Percentiles rank a stretch among this genome's conserved stretches.
phyloP scores from a whole-genome alignment of 1,140 invertebrate species.

The Apis cerana region DNA sequence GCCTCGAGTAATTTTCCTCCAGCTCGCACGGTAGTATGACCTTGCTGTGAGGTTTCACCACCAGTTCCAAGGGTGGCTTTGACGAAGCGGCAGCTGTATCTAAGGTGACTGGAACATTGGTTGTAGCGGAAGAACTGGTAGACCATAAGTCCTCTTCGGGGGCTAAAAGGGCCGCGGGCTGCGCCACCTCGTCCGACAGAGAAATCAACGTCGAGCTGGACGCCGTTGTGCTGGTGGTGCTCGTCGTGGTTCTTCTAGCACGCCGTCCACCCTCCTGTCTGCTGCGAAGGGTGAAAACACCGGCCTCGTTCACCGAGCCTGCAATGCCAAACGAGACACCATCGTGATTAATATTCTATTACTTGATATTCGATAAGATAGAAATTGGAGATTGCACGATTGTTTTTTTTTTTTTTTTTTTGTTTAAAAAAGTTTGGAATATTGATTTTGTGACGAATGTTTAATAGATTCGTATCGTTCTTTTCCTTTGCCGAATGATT shows the following conservation, averaged over 20 bases:
- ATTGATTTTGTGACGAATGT: too few species aligned
- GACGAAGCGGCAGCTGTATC: constrained; percentile 62
- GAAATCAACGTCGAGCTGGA: constrained; percentile 68
- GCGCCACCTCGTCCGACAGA: constrained; percentile 69
- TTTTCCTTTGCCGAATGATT: too few species aligned
- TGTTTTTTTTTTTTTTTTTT: too few species aligned
- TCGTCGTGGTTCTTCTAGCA: constrained; percentile 71
- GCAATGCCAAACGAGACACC: constrained; percentile 51
- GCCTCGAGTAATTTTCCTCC: constrained; percentile 77
- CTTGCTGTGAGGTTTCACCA: constrained; percentile 78
- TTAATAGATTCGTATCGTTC: too few species aligned
- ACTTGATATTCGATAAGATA: too few species aligned
- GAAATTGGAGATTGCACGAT: too few species aligned
- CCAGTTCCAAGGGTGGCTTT: constrained; percentile 73
- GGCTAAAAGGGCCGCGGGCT: constrained; percentile 76
- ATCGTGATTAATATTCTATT: neutral
- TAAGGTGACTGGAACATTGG: constrained; percentile 58
- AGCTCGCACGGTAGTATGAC: constrained; percentile 78
- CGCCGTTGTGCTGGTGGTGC: constrained; percentile 59
- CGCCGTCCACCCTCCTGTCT: constrained; percentile 75
- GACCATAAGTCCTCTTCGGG: constrained; percentile 75
- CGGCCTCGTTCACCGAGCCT: constrained; percentile 78
- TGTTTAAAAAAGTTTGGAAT: too few species aligned
- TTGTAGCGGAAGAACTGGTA: constrained; percentile 71
- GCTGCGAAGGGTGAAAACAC: constrained; percentile 75